Evolutionary conservation across 2,113 vertebrate genomes (phyloP), one percentile per base, ranked within the genome.

Genomic region (Bettongia penicillata): DNA sequence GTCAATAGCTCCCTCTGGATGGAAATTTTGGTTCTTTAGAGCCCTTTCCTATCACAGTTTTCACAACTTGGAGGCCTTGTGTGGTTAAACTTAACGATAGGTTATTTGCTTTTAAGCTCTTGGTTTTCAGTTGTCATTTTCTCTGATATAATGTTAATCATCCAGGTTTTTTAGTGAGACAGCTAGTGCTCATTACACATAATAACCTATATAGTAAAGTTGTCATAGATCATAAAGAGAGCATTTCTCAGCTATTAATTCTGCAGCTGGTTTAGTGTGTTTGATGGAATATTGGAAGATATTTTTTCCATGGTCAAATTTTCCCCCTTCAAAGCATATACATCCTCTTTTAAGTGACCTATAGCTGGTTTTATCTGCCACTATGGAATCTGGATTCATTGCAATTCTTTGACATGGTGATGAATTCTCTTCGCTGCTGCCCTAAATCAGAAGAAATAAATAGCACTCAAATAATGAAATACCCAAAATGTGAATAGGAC

Each of bases 331-430:
- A 97, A 96, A 97, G 90, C 92, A 92, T 90, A 96, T 96, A 97
- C 93, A 94, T 96, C 97, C 97, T 97, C 96, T 96, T 77, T 90
- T 91, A 93, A 95, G 95, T 96, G 95, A 97, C 95, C 93, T 95
- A 95, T 93, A 97, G 94, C 96, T 97, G 94, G 96, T 97, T 97
- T 97, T 96, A 95, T 97, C 96, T 97, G 95, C 90, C 94, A 93
- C 47, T 51, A 91, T 0, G 4, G 97, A 84, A 96, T 90, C 93
- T 47, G 89, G 77, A 28, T 48, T 93, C 90, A 94, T 95, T 47
- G 61, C 95, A 91, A 93, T 95, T 92, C 51, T 47, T 84, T 90
- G 90, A 96, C 91, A 96, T 55, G 19, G 51, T 89, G 91, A 91
- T 53, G 51, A 97, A 49, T 77, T 77, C 14, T 51, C 89, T 55